These are phyloP conservation scores for Telenomus remus DNA, from an alignment of 1,140 invertebrate species.

Conservation along the genomic window DNA sequence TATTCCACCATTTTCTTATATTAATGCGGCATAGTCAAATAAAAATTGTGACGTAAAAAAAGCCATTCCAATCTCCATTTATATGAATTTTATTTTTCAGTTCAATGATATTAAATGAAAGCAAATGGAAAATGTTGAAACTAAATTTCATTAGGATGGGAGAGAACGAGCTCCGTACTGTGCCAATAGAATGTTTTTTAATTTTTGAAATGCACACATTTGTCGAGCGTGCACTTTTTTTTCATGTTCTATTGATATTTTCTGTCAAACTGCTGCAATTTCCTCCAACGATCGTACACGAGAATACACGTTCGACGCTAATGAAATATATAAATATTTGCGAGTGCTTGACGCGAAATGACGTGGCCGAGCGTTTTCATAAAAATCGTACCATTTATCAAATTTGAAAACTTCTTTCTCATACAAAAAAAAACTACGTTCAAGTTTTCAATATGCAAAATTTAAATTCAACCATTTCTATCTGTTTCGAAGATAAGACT, in stretches of 20 bases:
- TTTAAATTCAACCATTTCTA: no score
- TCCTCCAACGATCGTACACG: constrained; percentile 34
- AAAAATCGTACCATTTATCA: neutral
- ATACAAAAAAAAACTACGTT: no score
- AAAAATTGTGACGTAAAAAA: no score
- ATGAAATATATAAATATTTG: constrained; percentile 50
- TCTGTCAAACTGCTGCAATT: constrained; percentile 40
- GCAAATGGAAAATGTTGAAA: no score
- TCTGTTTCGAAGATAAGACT: no score
- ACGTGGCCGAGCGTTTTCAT: constrained; percentile 27
- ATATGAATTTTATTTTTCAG: no score
- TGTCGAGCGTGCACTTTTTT: constrained; percentile 30
- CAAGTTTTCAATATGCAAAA: no score
- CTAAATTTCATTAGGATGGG: no score
- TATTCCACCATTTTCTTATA: neutral
- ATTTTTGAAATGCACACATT: constrained; percentile 32
- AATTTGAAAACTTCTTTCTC: neutral
- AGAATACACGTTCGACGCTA: constrained; percentile 31
- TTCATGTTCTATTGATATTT: constrained; percentile 50
- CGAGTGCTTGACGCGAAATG: constrained; percentile 20
- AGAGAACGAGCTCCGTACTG: no score
- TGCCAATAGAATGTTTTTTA: neutral
- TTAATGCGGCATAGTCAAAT: no score
- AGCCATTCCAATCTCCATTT: no score
- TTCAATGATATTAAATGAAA: no score